Base-by-base conservation (phyloP, 2,113 vertebrate genomes). In the Carassius gibelio region DNA sequence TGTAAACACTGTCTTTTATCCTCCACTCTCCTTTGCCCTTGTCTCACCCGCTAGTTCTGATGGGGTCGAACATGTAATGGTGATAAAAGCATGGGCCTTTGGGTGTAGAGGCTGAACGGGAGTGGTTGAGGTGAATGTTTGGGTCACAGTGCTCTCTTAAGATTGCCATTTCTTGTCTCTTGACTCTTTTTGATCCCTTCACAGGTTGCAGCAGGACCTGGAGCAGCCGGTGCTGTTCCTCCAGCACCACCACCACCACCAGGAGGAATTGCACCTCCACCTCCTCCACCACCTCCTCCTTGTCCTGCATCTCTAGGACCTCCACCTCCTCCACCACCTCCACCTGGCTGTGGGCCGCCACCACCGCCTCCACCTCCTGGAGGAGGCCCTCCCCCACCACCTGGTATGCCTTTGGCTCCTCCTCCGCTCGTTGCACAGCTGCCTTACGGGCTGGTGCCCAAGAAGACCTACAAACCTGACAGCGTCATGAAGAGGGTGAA, bases 401-500 rank as follows among this genome's bases (percentile, higher is more conserved):
- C 95, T 1, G 95, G 94, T 0, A 90, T 94, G 0, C 89, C 91
- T 26, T 93, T 95, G 4, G 91, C 90, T 6, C 77, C 55, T 1
- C 95, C 92, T 0, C 90, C 93, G 0, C 91, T 93, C 45, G 92
- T 93, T 15, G 26, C 94, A 64, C 95, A 93, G 38, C 89, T 98
- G 86, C 98, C 98, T 64, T 97, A 97, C 61, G 98, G 98, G 82
- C 96, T 99, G 92, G 93, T 96, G 87, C 93, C 95, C 72, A 99
- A 99, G 92, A 99, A 97, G 86, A 85, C 90, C 34, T 99, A 98
- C 85, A 96, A 95, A n/a, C 96, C 96, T 30, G 97, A 98, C 50
- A 91, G 94, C 0, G 75, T 96, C 3, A 98, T 99, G 97, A 98
- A 97, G 93, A 96, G 97, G 90, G 95, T 98, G 89, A 99, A 99